These are phyloP conservation scores for Muntiacus reevesi DNA, from an alignment of 2,113 vertebrate genomes.

Conservation along the genomic window DNA sequence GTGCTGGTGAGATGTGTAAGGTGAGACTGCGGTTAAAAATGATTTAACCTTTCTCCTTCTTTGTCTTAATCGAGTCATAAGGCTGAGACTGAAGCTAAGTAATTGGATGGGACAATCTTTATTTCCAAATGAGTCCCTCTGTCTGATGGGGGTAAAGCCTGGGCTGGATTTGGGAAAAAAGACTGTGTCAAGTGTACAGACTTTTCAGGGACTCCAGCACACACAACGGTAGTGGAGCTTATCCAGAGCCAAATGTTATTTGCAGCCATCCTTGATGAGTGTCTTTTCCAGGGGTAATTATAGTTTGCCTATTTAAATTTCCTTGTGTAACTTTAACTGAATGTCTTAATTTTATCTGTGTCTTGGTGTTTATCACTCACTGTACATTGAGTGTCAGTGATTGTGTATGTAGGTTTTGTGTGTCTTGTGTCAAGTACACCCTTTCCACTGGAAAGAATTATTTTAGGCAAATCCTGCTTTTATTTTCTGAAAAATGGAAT, in stretches of 20 bases:
- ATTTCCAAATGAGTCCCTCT: background rate
- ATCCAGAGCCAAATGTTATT: slow-evolving; percentile 29
- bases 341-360: slow-evolving; percentile 39
- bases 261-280: slow-evolving; percentile 52
- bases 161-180: slow-evolving; percentile 6
- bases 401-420: background rate
- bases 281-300: slow-evolving; percentile 50
- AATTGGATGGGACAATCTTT: slow-evolving; percentile 1
- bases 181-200: background rate
- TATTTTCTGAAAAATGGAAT: slow-evolving; percentile 22
- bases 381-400: background rate
- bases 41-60: background rate
- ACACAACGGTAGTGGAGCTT: background rate
- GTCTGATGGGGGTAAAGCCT: background rate
- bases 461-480: background rate
- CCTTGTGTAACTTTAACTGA: slow-evolving; percentile 44
- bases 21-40: slow-evolving; percentile 59
- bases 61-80: background rate
- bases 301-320: slow-evolving; percentile 66
- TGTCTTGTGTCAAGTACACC: background rate
- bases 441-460: background rate
- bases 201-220: background rate
- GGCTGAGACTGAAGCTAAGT: background rate
- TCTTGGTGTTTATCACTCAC: background rate
- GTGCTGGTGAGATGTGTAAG: slow-evolving; percentile 71